Evolutionary conservation across 2,797 vertebrate species (phyloP).

Genomic region (Onychomys torridus): DNA sequence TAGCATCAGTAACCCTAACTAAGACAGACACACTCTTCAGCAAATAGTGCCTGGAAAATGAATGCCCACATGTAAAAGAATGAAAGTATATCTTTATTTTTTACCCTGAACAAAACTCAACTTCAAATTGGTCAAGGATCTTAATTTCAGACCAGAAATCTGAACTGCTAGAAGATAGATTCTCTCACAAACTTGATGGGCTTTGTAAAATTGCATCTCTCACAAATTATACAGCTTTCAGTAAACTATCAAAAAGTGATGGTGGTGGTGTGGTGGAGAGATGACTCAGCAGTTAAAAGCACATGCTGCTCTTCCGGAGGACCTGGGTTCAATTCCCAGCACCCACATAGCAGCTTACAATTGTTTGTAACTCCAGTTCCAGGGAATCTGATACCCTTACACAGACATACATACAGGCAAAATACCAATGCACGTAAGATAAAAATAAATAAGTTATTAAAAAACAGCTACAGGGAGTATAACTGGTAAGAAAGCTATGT

Average conservation of each 20-base stretch:
- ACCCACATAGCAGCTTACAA: too few relatives aligned
- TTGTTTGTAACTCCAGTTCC: too few relatives aligned
- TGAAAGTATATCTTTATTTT: neutral
- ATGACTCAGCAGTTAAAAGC: too few relatives aligned
- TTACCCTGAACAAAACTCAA: neutral
- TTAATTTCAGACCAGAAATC: neutral
- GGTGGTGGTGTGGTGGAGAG: neutral
- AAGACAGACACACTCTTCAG: neutral
- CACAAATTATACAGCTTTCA: slow-evolving; percentile 16
- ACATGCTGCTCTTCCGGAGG: too few relatives aligned
- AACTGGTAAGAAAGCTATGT: slow-evolving; percentile 25
- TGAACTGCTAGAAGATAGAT: neutral
- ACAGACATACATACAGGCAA: too few relatives aligned
- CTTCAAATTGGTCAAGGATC: neutral
- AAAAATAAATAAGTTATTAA: neutral
- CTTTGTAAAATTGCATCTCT: slow-evolving; percentile 40
- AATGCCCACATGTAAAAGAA: neutral
- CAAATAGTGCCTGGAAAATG: neutral
- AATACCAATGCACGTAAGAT: too few relatives aligned
- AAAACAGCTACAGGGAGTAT: neutral
- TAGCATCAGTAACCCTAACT: neutral
- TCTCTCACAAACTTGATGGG: neutral
- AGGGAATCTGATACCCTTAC: too few relatives aligned
- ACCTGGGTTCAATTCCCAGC: too few relatives aligned
- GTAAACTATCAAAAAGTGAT: neutral